phyloP scores from a whole-genome alignment of 2,797 vertebrate genomes.

The Falco novaeseelandiae region DNA sequence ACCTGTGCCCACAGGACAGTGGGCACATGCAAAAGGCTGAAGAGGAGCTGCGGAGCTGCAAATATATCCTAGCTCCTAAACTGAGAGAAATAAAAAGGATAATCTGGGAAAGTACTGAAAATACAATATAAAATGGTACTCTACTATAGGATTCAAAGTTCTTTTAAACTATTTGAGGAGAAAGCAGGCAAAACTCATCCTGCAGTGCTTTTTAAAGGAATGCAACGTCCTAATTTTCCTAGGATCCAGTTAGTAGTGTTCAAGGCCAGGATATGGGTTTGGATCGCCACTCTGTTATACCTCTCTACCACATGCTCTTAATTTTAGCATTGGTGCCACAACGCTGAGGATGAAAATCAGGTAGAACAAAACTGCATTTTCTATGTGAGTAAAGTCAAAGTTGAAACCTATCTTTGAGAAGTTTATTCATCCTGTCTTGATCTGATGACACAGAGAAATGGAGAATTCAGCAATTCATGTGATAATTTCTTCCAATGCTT shows the following conservation, averaged over 20 bases:
- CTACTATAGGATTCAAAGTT: background rate
- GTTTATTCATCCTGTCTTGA: background rate
- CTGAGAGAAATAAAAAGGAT: background rate
- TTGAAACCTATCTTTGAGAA: background rate
- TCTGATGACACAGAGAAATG: background rate
- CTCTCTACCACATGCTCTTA: background rate
- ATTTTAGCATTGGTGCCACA: background rate
- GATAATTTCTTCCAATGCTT: conserved; percentile 24
- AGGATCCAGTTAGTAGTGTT: background rate
- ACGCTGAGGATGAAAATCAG: background rate
- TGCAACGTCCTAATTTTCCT: background rate
- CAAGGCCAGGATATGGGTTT: background rate
- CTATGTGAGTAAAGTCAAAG: background rate
- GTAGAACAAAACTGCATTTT: background rate
- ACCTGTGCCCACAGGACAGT: background rate
- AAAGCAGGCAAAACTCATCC: background rate
- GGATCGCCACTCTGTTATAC: background rate
- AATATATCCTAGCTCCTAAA: background rate
- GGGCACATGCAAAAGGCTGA: background rate
- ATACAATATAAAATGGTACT: background rate
- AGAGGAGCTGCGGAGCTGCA: background rate
- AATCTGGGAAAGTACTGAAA: background rate
- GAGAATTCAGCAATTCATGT: conserved; percentile 12
- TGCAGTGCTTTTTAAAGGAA: background rate
- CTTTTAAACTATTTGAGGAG: background rate